phyloP scores from a whole-genome alignment of 2,888 invertebrate genomes.

The Eupithecia subfuscata region DNA sequence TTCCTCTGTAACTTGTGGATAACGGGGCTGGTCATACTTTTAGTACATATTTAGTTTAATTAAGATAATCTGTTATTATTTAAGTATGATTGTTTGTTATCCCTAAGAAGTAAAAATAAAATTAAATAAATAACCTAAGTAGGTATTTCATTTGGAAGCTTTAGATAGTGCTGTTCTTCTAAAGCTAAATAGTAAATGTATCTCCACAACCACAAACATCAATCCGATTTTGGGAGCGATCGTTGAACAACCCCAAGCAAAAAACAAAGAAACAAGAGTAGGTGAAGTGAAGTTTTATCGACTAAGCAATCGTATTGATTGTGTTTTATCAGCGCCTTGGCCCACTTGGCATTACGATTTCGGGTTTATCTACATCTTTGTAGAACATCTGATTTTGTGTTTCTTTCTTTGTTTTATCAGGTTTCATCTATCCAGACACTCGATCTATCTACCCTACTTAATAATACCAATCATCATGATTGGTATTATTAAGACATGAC shows the following conservation, averaged over 20 bases:
- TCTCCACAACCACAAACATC: not conserved
- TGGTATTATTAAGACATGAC: no score
- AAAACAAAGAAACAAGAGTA: not conserved
- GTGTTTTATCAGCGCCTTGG: conserved; percentile 50
- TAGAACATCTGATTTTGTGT: conserved; percentile 10
- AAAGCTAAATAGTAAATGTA: not conserved
- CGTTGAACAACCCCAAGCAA: not conserved
- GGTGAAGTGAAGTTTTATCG: conserved; percentile 22
- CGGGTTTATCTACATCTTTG: conserved; percentile 12
- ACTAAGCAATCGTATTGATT: conserved; percentile 42
- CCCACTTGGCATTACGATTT: conserved; percentile 41
- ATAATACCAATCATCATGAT: not conserved
- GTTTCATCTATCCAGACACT: not conserved
- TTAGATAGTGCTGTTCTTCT: not conserved
- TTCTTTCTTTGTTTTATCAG: conserved; percentile 6
- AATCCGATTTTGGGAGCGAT: not conserved
- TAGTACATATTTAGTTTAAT: no score
- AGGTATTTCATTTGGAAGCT: no score
- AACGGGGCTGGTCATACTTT: no score
- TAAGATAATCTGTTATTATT: no score
- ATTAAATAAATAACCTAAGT: no score
- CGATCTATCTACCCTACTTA: not conserved
- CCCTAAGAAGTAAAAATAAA: no score
- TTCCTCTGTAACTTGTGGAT: no score
- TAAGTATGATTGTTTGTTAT: no score